phyloP scores from a whole-genome alignment of 2,888 invertebrate species.

The Auanema sp. region DNA sequence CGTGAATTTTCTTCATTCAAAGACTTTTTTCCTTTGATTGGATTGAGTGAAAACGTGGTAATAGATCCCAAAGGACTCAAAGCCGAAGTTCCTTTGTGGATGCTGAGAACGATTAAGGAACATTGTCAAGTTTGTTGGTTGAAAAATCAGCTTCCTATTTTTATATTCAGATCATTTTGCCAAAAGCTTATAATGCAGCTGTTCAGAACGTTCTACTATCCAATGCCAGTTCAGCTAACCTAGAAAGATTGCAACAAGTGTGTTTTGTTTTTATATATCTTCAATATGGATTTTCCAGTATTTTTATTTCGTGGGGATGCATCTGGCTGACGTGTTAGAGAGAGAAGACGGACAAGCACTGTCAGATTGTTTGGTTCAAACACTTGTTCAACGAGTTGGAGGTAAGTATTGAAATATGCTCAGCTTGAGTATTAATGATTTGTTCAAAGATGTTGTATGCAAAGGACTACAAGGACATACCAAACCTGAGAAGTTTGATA shows the following conservation, averaged over 20 bases:
- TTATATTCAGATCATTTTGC: conserved; percentile 26
- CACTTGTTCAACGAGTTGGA: conserved; percentile 36
- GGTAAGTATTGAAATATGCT: conserved; percentile 11
- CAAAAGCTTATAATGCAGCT: conserved; percentile 25
- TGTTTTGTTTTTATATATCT: conserved; percentile 10
- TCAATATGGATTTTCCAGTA: conserved; percentile 6
- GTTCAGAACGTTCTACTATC: conserved; percentile 34
- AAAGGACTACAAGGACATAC: conserved; percentile 25
- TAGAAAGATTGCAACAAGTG: conserved; percentile 24
- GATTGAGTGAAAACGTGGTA: conserved; percentile 6
- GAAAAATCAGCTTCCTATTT: background rate
- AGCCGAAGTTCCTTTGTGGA: conserved; percentile 14
- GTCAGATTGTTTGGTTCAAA: conserved; percentile 30
- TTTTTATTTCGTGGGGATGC: conserved; percentile 19
- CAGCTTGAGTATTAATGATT: background rate
- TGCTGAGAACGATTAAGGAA: conserved; percentile 8
- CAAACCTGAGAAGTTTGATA: conserved; percentile 28
- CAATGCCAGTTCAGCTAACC: conserved; percentile 25
- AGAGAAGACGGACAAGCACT: conserved; percentile 22
- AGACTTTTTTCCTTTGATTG: conserved; percentile 13
- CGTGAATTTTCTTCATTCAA: too few species aligned
- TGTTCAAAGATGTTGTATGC: conserved; percentile 29
- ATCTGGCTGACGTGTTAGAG: conserved; percentile 19
- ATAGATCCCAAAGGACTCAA: conserved; percentile 15
- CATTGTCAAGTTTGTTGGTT: conserved; percentile 14